Evolutionary conservation across 2,888 invertebrate genomes (phyloP).

Genomic region (Agriotes lineatus): DNA sequence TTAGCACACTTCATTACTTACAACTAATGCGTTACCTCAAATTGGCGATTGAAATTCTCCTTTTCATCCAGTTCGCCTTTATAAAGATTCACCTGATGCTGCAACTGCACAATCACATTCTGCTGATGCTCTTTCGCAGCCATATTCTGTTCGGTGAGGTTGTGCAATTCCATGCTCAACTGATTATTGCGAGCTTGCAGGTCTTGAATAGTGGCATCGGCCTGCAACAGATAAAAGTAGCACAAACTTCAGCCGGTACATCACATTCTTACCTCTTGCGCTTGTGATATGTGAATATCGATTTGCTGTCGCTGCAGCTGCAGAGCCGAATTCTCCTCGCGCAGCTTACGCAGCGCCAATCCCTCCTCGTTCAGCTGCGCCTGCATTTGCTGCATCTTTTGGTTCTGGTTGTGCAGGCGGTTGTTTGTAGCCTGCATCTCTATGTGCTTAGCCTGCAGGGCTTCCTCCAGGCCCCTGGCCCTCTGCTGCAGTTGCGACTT

Average conservation of each 20-base stretch:
- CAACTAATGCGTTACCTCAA: conserved; percentile 61
- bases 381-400: conserved; percentile 75
- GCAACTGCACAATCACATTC: conserved; percentile 54
- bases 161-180: conserved; percentile 67
- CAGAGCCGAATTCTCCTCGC: conserved; percentile 71
- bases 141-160: conserved; percentile 61
- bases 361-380: conserved; percentile 71
- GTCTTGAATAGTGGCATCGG: conserved; percentile 62
- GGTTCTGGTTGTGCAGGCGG: conserved; percentile 69
- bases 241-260: no score
- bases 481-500: conserved; percentile 70
- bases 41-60: conserved; percentile 69
- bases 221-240: conserved; percentile 49
- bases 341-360: conserved; percentile 67
- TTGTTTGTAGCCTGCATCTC: conserved; percentile 75
- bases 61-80: conserved; percentile 70
- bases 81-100: conserved; percentile 57
- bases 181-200: conserved; percentile 58
- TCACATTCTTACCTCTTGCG: conserved; percentile 67
- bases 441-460: conserved; percentile 66
- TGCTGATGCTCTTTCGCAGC: conserved; percentile 57
- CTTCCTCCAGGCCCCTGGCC: conserved; percentile 72
- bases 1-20: not conserved
- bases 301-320: conserved; percentile 75
- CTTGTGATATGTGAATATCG: conserved; percentile 74